Conservation (phyloP, 1,140 invertebrate species). For the Hirudo medicinalis region DNA sequence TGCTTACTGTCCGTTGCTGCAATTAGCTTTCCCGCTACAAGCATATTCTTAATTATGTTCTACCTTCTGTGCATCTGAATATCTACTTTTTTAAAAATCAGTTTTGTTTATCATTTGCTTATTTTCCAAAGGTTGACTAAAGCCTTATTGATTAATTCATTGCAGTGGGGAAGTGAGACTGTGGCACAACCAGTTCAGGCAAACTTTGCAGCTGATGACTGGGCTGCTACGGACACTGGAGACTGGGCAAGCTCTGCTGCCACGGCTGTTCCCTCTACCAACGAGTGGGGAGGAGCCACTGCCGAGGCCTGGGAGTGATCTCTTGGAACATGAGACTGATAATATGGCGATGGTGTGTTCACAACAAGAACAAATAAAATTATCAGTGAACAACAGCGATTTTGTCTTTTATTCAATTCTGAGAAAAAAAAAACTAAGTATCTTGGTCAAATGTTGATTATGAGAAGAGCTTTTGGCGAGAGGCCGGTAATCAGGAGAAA, state of each 20-base stretch:
- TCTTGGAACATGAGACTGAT: conserved; percentile 21
- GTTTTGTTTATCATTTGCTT: neutral
- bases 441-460: conserved; percentile 7
- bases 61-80: conserved; percentile 38
- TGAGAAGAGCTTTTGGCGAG: neutral
- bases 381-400: too few relatives aligned
- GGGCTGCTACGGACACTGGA: conserved; percentile 29
- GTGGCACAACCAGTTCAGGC: conserved; percentile 8
- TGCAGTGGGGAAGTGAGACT: neutral
- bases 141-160: neutral
- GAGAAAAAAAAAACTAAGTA: neutral
- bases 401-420: too few relatives aligned
- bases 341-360: neutral
- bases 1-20: neutral
- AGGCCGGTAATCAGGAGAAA: neutral
- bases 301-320: conserved; percentile 50
- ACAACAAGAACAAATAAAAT: too few relatives aligned
- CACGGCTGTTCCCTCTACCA: conserved; percentile 17
- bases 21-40: neutral
- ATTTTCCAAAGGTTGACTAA: neutral
- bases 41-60: conserved; percentile 23
- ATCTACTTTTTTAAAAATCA: conserved; percentile 16
- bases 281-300: conserved; percentile 40
- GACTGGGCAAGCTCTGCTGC: conserved; percentile 30
- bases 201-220: conserved; percentile 28